phyloP scores from a whole-genome alignment of 37 sponge, comb jelly and placozoan species.

The Chondrosia reniformis region DNA sequence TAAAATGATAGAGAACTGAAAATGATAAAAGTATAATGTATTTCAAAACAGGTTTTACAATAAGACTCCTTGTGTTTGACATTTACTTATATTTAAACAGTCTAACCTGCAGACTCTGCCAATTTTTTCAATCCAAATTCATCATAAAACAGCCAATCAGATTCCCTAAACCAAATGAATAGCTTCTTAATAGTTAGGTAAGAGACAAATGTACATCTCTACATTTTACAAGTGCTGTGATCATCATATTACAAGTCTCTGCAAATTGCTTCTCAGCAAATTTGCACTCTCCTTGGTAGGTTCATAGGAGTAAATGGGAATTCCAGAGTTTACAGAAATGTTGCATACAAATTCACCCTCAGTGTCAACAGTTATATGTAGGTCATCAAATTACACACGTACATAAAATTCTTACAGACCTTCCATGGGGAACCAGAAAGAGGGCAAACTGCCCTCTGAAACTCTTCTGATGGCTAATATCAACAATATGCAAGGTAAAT shows the following conservation, averaged over 20 bases:
- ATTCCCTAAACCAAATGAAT: conserved; percentile 43
- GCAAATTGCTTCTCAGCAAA: background rate
- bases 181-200: background rate
- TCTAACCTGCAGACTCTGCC: conserved; percentile 53
- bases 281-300: background rate
- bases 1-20: no score
- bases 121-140: conserved; percentile 53
- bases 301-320: no score
- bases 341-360: no score
- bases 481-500: conserved; percentile 67
- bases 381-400: background rate
- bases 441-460: conserved; percentile 77
- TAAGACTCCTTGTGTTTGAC: no score
- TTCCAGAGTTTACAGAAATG: no score
- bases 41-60: no score
- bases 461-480: conserved; percentile 27
- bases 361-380: background rate
- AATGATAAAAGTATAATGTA: no score
- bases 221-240: background rate
- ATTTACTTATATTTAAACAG: no score
- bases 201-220: background rate
- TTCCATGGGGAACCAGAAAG: conserved; percentile 87
- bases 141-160: conserved; percentile 71
- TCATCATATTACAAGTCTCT: background rate
- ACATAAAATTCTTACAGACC: conserved; percentile 31